phyloP scores from a whole-genome alignment of 2,888 invertebrate species.

The Linyphia triangularis region DNA sequence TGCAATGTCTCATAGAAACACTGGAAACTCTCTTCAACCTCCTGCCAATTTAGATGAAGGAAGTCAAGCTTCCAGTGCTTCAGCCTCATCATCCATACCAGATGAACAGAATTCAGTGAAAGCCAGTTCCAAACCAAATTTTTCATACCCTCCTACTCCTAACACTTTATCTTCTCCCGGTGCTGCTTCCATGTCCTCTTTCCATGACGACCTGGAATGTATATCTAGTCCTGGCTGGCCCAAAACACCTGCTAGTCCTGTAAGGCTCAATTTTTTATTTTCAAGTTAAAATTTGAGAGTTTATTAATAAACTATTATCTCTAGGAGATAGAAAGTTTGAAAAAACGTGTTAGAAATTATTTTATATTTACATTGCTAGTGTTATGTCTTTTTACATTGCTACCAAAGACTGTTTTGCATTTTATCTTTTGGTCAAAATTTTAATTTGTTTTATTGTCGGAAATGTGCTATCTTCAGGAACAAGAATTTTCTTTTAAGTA shows the following conservation, averaged over 20 bases:
- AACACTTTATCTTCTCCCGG: constrained; percentile 92
- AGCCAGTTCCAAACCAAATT: constrained; percentile 73
- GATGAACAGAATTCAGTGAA: constrained; percentile 71
- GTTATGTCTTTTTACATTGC: too few relatives aligned
- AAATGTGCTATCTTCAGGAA: too few relatives aligned
- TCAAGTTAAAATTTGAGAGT: neutral
- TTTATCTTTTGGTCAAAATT: too few relatives aligned
- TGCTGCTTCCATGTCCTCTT: constrained; percentile 87
- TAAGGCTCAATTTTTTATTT: constrained; percentile 83
- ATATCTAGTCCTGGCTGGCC: constrained; percentile 88
- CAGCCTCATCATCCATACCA: constrained; percentile 71
- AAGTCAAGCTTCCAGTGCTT: constrained; percentile 88
- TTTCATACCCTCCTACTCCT: constrained; percentile 89
- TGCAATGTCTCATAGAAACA: constrained; percentile 43
- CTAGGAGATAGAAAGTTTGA: too few relatives aligned
- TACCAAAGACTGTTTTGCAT: too few relatives aligned
- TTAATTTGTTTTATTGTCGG: too few relatives aligned
- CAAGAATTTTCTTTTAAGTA: too few relatives aligned
- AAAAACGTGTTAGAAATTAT: too few relatives aligned
- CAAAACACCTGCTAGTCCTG: constrained; percentile 94
- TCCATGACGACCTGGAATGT: constrained; percentile 87
- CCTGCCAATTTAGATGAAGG: constrained; percentile 79
- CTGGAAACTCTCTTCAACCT: constrained; percentile 70
- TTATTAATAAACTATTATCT: neutral
- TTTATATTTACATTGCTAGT: too few relatives aligned